Percentiles rank a stretch among this genome's conserved stretches.
Evolutionary conservation across 2,113 vertebrate species (phyloP).

Genomic region (Myiozetetes cayanensis): DNA sequence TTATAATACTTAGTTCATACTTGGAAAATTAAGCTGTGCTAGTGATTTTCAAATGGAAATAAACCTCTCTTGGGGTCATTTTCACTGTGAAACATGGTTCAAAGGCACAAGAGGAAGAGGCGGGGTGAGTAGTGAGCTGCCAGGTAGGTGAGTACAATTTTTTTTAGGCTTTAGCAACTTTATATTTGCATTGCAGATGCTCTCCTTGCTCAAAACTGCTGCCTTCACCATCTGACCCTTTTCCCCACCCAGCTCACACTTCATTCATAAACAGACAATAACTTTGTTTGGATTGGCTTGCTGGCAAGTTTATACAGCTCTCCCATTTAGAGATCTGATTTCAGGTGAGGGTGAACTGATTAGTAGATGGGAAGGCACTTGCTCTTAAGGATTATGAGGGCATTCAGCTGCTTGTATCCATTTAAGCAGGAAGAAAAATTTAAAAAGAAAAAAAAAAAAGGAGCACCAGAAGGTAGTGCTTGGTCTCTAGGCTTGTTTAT

Average conservation of each 20-base stretch:
- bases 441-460: too few species aligned
- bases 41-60: not conserved
- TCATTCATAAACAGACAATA: not conserved
- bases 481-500: not conserved
- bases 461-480: not conserved
- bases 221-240: not conserved
- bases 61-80: not conserved
- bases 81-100: not conserved
- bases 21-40: not conserved
- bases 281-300: not conserved
- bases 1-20: not conserved
- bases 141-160: not conserved
- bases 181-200: not conserved
- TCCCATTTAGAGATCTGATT: not conserved
- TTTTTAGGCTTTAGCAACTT: not conserved
- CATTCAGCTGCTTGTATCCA: not conserved
- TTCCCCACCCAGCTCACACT: not conserved
- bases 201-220: not conserved
- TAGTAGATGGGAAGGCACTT: not conserved
- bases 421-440: not conserved
- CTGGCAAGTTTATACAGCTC: slow-evolving; percentile 6
- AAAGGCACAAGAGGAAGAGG: not conserved
- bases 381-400: not conserved
- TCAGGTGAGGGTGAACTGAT: not conserved
- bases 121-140: not conserved